Percentiles rank a stretch among this genome's conserved stretches.
Conservation (phyloP, 2,888 invertebrate species). For the Rhorus exstirpatorius region DNA sequence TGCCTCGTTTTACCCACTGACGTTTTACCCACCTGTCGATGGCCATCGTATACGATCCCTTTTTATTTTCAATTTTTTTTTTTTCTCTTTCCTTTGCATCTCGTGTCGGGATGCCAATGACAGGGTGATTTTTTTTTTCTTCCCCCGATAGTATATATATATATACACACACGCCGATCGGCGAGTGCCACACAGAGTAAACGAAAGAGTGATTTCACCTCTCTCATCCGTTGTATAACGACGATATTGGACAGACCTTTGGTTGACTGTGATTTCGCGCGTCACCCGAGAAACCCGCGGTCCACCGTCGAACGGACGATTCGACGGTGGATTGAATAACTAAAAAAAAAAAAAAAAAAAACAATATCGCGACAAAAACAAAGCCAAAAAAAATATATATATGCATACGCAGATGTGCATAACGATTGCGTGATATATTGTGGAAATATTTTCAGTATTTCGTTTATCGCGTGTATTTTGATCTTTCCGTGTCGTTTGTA, state of each 20-base stretch:
- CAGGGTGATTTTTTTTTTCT: constrained; percentile 53
- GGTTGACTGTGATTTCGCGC: constrained; percentile 60
- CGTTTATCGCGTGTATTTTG: constrained; percentile 2
- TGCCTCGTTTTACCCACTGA: no score
- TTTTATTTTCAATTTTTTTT: constrained; percentile 46
- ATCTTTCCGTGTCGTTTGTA: background rate
- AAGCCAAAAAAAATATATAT: background rate
- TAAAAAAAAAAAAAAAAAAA: constrained; percentile 45
- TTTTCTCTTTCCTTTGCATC: constrained; percentile 23
- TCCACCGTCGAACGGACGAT: constrained; percentile 48
- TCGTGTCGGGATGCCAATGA: constrained; percentile 48
- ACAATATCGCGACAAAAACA: constrained; percentile 1
- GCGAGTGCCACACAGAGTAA: no score
- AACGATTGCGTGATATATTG: background rate
- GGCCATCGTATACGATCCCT: constrained; percentile 24
- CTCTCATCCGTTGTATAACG: constrained; percentile 33
- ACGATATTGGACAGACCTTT: constrained; percentile 62
- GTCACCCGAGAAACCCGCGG: constrained; percentile 48
- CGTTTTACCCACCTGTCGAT: constrained; percentile 53
- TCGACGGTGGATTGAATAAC: constrained; percentile 62
- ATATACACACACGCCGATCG: constrained; percentile 2
- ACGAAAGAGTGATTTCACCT: constrained; percentile 23
- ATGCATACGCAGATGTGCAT: background rate
- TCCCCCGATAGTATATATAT: no score
- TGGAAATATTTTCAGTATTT: background rate